Base-by-base conservation (phyloP, 2,113 vertebrate genomes). In the Barbus barbus region DNA sequence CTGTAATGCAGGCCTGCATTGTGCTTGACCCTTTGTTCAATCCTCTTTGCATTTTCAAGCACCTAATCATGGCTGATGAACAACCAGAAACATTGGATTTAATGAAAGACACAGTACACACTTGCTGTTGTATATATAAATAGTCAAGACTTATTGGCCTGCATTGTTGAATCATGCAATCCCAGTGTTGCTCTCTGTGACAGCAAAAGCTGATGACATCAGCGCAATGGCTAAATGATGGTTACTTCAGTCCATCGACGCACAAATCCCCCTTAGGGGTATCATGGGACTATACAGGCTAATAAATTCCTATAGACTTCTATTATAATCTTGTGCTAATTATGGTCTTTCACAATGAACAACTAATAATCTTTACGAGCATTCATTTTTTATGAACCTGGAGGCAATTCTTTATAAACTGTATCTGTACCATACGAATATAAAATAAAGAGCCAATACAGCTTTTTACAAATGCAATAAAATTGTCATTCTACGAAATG, bases 251-350 rank as follows among this genome's bases (percentile, higher is more conserved):
- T 63, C 58, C 38, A 79, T 63, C 58, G 77, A 79, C 77, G 36
- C 38, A 44, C 24, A 0, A 46, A 63, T 28, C 38, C 8, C 33
- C n/a, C 2, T 31, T 63, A 63, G 38, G 58, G 77, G 36, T 63
- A 44, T 33, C 74, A 76, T 31, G 28, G 48, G 48, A 76, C 46
- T 76, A 75, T 24, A 33, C 9, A 75, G 78, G 26, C 36, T 65
- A 80, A 79, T 63, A 63, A 63, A 79, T 63, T 63, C 38, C 36
- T 79, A 63, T 63, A 46, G 58, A 79, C 58, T 51, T 26, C 60
- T 65, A 33, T 28, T 63, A 79, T 79, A 60, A 63, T 20, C n/a
- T 63, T 61, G n/a, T 78, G 77, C 36, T 78, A 78, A 78, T 79
- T 79, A 46, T 46, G 56, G 9, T 63, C 7, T 28, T 79, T 44